Conservation (phyloP, 2,797 vertebrate species). For the Carapus acus region DNA sequence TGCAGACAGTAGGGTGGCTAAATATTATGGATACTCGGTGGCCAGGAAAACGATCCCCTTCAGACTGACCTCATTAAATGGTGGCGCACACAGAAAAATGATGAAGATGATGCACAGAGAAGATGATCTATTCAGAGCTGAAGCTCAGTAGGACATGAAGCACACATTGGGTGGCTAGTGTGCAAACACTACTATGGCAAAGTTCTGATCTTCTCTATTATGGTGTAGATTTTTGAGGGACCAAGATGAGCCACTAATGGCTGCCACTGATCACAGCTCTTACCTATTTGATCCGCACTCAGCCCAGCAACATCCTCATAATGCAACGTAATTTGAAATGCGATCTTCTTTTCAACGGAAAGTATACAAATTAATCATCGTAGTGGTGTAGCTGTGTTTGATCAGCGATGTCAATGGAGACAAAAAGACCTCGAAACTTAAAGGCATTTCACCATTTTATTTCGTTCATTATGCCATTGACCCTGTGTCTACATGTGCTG, state of each 20-base stretch:
- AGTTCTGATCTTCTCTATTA: too few relatives aligned
- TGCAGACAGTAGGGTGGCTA: slow-evolving; percentile 46
- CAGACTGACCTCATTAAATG: slow-evolving; percentile 39
- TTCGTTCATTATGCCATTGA: slow-evolving; percentile 52
- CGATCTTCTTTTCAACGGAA: too few relatives aligned
- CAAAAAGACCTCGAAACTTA: slow-evolving; percentile 11
- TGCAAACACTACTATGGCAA: too few relatives aligned
- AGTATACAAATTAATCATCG: too few relatives aligned
- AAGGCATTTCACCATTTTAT: slow-evolving; percentile 31
- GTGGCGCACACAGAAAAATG: background rate
- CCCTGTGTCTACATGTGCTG: slow-evolving; percentile 45
- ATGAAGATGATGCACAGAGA: background rate
- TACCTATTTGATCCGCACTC: too few relatives aligned
- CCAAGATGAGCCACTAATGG: too few relatives aligned
- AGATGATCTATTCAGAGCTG: slow-evolving; percentile 9
- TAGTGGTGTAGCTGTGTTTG: background rate
- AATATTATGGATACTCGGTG: slow-evolving; percentile 63
- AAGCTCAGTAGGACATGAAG: slow-evolving; percentile 10
- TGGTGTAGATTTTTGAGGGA: too few relatives aligned
- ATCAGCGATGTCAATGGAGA: background rate
- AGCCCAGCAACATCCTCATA: too few relatives aligned
- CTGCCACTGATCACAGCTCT: too few relatives aligned
- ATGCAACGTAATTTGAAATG: too few relatives aligned
- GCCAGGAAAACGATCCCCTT: slow-evolving; percentile 43
- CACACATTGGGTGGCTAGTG: too few relatives aligned